Conservation (phyloP, 1,140 invertebrate species). For the Hyposmocoma kahamanoa region DNA sequence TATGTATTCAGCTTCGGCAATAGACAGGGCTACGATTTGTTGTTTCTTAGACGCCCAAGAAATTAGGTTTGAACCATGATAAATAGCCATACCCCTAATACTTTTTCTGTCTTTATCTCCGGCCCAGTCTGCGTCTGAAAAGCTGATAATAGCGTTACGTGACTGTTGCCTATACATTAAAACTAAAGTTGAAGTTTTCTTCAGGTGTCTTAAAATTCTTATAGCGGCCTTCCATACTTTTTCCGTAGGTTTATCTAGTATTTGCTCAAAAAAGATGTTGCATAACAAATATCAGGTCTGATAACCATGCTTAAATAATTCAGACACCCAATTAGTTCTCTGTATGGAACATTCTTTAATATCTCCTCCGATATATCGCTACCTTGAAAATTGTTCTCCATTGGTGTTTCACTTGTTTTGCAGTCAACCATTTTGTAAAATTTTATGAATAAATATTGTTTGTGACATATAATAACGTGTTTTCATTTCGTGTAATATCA, state of each 20-base stretch:
- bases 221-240: background rate
- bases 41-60: background rate
- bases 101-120: slow-evolving; percentile 1
- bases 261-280: slow-evolving; percentile 22
- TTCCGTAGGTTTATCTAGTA: too few relatives aligned
- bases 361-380: too few relatives aligned
- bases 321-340: too few relatives aligned
- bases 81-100: background rate
- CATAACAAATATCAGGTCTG: slow-evolving; percentile 33
- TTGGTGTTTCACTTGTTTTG: slow-evolving; percentile 21
- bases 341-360: too few relatives aligned
- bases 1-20: background rate
- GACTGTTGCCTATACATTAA: background rate
- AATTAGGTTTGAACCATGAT: background rate
- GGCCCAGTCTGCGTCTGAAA: background rate
- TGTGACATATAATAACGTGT: slow-evolving; percentile 12
- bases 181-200: background rate
- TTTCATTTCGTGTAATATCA: slow-evolving; percentile 14
- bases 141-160: background rate
- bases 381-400: too few relatives aligned
- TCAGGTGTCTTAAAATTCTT: background rate
- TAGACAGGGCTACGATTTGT: background rate
- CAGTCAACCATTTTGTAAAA: slow-evolving; percentile 21
- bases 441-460: slow-evolving; percentile 12
- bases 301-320: too few relatives aligned